A percentile compares a stretch with the other conserved stretches of the same genome.
These are phyloP conservation scores for Hexactinellida sp. DNA, from an alignment of 37 sponge, comb jelly and placozoan genomes.

Conservation along the genomic window DNA sequence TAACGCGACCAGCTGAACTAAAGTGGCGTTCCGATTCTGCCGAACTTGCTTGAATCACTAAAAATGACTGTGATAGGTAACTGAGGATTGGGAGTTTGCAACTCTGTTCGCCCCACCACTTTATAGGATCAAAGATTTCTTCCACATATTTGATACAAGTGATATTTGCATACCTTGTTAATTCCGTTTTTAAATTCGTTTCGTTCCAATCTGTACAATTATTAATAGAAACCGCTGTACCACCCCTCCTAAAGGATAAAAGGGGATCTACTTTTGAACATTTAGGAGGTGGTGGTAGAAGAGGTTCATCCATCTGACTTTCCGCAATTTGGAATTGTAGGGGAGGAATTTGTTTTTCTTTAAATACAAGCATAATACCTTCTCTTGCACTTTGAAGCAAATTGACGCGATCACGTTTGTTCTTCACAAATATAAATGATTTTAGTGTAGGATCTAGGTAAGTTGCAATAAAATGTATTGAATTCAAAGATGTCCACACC, in stretches of 20 bases:
- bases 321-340: slow-evolving; percentile 11
- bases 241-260: neutral
- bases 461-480: neutral
- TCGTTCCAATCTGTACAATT: slow-evolving; percentile 2
- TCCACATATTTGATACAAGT: neutral
- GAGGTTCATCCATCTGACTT: slow-evolving; percentile 12
- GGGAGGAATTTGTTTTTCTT: slow-evolving; percentile 11
- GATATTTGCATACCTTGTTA: slow-evolving; percentile 3
- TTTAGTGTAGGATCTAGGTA: neutral
- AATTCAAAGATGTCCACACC: neutral
- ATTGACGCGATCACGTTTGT: slow-evolving; percentile 1
- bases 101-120: neutral
- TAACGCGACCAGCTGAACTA: neutral
- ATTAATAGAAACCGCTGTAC: neutral
- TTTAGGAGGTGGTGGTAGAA: slow-evolving; percentile 13
- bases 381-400: slow-evolving; percentile 12
- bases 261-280: neutral
- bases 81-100: neutral
- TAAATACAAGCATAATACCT: slow-evolving; percentile 12
- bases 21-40: neutral
- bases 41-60: neutral
- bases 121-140: neutral
- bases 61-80: neutral
- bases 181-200: neutral
- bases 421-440: neutral